phyloP scores from a whole-genome alignment of 1,140 invertebrate genomes.

The Drosophila nannoptera region DNA sequence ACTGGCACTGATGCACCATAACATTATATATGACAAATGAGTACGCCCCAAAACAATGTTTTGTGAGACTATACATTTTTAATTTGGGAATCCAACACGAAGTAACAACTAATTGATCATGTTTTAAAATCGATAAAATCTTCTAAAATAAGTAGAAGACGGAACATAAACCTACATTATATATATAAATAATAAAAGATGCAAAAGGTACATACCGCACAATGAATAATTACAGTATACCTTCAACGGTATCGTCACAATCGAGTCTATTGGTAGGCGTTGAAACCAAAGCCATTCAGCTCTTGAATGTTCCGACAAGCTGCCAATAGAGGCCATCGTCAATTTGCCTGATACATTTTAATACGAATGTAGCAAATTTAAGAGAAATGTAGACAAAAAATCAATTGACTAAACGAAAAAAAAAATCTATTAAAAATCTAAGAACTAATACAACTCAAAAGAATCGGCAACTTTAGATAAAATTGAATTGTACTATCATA shows the following conservation, averaged over 20 bases:
- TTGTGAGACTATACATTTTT: conserved; percentile 68
- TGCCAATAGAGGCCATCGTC: conserved; percentile 25
- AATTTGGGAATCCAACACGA: conserved; percentile 54
- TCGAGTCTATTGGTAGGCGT: conserved; percentile 10
- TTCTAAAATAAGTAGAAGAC: conserved; percentile 66
- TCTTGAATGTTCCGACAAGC: not conserved
- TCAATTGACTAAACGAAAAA: conserved; percentile 2
- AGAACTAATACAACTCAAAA: conserved; percentile 7
- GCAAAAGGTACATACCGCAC: conserved; percentile 61
- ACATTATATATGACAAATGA: conserved; percentile 43
- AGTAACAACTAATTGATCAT: conserved; percentile 60
- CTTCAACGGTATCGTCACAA: conserved; percentile 26
- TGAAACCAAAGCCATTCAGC: not conserved
- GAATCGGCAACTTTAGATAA: conserved; percentile 50
- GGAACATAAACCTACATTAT: conserved; percentile 25
- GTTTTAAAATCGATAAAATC: conserved; percentile 61
- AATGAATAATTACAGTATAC: conserved; percentile 43
- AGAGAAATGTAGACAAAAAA: conserved; percentile 53
- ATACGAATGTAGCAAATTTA: conserved; percentile 69
- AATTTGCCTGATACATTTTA: conserved; percentile 33
- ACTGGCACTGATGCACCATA: conserved; percentile 41
- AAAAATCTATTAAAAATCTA: not conserved
- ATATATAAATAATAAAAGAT: conserved; percentile 47
- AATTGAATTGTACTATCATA: conserved; percentile 52
- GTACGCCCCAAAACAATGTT: conserved; percentile 61